Conservation (phyloP, 2,113 vertebrate species). For the Platichthys flesus region DNA sequence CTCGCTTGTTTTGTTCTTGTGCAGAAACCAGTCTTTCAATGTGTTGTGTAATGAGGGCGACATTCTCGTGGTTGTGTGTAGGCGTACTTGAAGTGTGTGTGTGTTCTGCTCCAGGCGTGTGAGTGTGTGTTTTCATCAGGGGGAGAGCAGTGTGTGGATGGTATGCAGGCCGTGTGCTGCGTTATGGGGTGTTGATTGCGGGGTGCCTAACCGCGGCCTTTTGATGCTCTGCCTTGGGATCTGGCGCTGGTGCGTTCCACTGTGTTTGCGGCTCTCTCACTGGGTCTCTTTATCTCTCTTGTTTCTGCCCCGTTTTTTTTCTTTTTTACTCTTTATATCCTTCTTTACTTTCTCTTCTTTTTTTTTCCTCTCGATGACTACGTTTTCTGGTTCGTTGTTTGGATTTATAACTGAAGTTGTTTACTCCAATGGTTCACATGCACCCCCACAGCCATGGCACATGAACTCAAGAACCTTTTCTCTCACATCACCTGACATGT, state of each 20-base stretch:
- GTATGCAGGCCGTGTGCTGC: constrained; percentile 68
- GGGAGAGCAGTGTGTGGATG: constrained; percentile 54
- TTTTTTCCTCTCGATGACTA: constrained; percentile 4
- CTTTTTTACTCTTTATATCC: background rate
- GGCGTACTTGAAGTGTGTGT: constrained; percentile 32
- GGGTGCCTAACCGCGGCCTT: constrained; percentile 68
- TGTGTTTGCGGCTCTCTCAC: constrained; percentile 53
- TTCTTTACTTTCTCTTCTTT: background rate
- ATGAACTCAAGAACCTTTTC: constrained; percentile 10
- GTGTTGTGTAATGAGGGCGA: constrained; percentile 57
- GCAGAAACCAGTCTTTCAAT: constrained; percentile 29
- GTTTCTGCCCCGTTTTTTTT: background rate
- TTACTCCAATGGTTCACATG: constrained; percentile 15
- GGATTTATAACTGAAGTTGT: constrained; percentile 28
- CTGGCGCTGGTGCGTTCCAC: constrained; percentile 56
- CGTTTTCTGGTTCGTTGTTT: background rate
- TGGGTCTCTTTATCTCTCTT: constrained; percentile 24
- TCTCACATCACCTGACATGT: background rate
- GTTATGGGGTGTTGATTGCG: constrained; percentile 83
- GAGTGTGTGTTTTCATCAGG: constrained; percentile 45
- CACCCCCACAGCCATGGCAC: background rate
- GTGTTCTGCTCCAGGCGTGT: constrained; percentile 29
- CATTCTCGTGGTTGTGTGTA: constrained; percentile 55
- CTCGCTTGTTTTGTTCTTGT: constrained; percentile 60
- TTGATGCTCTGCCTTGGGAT: constrained; percentile 71